Evolutionary conservation across 2,888 invertebrate genomes (phyloP), one percentile per base, ranked within the genome.

Genomic region (Caenorhabditis becei): DNA sequence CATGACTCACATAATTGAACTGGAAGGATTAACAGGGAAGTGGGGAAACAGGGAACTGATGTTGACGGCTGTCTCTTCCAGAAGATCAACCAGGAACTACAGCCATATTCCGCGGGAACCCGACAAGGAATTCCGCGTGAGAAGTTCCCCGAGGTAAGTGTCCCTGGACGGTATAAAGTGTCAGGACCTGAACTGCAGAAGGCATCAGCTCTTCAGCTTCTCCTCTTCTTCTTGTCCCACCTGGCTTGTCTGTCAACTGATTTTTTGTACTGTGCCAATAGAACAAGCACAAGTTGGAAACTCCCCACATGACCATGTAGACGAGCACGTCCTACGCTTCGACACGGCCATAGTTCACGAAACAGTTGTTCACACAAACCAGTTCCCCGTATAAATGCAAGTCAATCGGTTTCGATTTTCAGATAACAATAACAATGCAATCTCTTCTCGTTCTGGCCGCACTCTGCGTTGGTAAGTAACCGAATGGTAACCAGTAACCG

Each of bases 301-400:
- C 24, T 16, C 18, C 8, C 20, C 24, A 58, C 67, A 47, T 58
- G 67, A 56, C 28, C 47, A 20, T 35, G 59, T 5, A 41, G 41
- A 41, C 41, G 44, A 51, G 59, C 59, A 49, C 49, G 35, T 58
- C 69, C 59, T 69, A 67, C 56, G 56, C 69, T 37, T 53, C 59
- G n/a, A 14, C 37, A 26, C 18, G 70, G 61, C 51, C 61, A 61
- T 37, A 70, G 61, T 51, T 53, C 70, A 53, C n/a, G 56, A 23
- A 47, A 23, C 70, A 70, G 70, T 53, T 70, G 70, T 61, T 53
- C 61, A 70, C 23, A 70, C 70, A 70, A 53, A 70, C 70, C 53
- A 51, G 54, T 54, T 61, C 24, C 26, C 41, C 61, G 28, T 70
- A 70, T 70, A 70, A 70, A 70, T 70, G 61, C 41, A 10, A 53